Base-by-base conservation (phyloP, 2,888 invertebrate species). In the Rapana venosa region DNA sequence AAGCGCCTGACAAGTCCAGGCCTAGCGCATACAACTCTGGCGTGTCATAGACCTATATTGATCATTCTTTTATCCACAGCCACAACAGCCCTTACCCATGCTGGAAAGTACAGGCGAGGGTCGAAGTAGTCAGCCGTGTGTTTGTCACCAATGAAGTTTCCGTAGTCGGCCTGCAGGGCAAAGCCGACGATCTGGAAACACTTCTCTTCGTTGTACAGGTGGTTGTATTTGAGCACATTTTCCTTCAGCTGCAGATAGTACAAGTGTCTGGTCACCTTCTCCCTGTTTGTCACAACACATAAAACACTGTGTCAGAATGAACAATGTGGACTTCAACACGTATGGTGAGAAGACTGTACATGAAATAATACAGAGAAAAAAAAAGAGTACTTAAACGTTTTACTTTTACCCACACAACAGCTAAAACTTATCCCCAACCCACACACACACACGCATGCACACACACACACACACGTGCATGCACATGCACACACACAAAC, bases 181-280 rank as follows among this genome's bases (percentile, higher is more conserved):
- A 98, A 97, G 32, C 98, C 98, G 85, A 98, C 98, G 95, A 99
- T 97, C 92, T 98, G 97, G 95, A 98, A 97, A 92, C 96, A 96
- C 88, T 95, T 95, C 92, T 96, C 70, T 91, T 96, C 97, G 88
- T 96, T 96, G 95, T 95, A 96, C 32, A 96, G 94, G 92, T 96
- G 96, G 90, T 95, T 94, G 92, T 96, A 97, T 90, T 94, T 92
- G 91, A 97, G 96, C 91, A 97, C 97, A 97, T 99, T 99, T 96
- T 98, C 98, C 92, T 98, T 98, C 96, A 99, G 97, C 97, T 99
- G 99, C 94, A 98, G 97, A 97, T 98, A 99, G 96, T 99, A 99
- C 96, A 99, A 98, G 96, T 98, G 98, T 91, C 98, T 97, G 90
- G 98, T 98, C 94, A 98, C 97, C 95, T 98, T 98, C 97, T 99